These are phyloP conservation scores for Ctenoplectra terminalis DNA, from an alignment of 1,140 invertebrate species.

Conservation along the genomic window DNA sequence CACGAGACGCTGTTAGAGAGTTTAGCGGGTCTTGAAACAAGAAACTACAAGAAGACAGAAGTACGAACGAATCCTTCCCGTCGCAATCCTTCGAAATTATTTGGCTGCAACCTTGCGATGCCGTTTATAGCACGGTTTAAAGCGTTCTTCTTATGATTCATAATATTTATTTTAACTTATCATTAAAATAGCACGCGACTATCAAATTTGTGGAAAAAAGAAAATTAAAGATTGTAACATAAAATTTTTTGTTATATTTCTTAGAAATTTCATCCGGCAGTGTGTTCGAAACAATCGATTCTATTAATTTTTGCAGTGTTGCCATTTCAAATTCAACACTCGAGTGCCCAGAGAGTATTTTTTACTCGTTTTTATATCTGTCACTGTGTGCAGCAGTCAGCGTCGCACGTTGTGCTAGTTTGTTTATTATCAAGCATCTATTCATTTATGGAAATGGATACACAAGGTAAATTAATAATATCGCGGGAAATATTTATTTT, in stretches of 20 bases:
- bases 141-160: not conserved
- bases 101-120: not conserved
- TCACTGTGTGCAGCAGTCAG: not conserved
- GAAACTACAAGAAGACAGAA: constrained; percentile 10
- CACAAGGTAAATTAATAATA: not conserved
- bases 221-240: not conserved
- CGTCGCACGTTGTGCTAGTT: not conserved
- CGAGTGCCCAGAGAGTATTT: not conserved
- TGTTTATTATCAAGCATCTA: not conserved
- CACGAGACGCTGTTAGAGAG: not conserved
- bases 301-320: not conserved
- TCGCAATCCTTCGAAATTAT: constrained; percentile 1
- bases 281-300: not conserved
- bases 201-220: not conserved
- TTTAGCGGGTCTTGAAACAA: constrained; percentile 5
- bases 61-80: not conserved
- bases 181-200: not conserved
- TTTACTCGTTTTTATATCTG: not conserved
- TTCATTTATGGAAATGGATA: not conserved
- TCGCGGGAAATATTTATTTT: constrained; percentile 5
- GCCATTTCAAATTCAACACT: not conserved
- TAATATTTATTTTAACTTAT: not conserved
- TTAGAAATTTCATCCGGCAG: no score
- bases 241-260: not conserved
- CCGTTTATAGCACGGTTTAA: not conserved